Conservation (phyloP, 2,888 invertebrate genomes). For the Bombylius major region DNA sequence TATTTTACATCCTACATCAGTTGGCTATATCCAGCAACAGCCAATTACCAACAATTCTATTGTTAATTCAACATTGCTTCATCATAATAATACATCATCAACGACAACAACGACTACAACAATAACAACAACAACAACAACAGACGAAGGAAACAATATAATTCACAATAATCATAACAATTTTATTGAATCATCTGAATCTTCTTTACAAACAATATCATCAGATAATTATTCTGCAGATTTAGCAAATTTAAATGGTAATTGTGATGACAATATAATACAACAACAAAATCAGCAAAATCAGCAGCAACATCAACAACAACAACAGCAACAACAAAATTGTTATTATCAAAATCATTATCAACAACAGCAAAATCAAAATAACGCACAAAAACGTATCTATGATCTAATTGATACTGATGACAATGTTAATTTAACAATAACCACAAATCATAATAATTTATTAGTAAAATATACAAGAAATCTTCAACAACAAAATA, state of each 20-base stretch:
- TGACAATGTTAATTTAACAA: constrained; percentile 10
- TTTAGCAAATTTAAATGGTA: constrained; percentile 10
- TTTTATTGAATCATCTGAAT: too few species aligned
- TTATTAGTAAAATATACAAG: not conserved
- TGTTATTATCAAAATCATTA: not conserved
- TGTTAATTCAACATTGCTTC: not conserved
- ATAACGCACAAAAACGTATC: not conserved
- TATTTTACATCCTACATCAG: constrained; percentile 12
- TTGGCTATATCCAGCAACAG: constrained; percentile 10
- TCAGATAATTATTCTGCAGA: constrained; percentile 8
- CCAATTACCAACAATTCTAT: not conserved
- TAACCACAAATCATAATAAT: constrained; percentile 5
- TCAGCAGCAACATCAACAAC: too few species aligned
- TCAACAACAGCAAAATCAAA: not conserved
- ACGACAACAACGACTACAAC: constrained; percentile 3
- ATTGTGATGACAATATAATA: not conserved
- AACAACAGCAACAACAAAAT: not conserved
- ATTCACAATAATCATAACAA: not conserved
- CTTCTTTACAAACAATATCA: not conserved
- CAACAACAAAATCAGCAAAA: not conserved
- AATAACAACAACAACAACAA: constrained; percentile 3
- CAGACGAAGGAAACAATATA: not conserved
- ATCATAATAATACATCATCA: not conserved
- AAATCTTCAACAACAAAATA: not conserved
- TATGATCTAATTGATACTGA: constrained; percentile 4